Percentiles rank a stretch among this genome's conserved stretches.
Conservation (phyloP, 2,888 invertebrate genomes). For the Acanthosepion esculentum region DNA sequence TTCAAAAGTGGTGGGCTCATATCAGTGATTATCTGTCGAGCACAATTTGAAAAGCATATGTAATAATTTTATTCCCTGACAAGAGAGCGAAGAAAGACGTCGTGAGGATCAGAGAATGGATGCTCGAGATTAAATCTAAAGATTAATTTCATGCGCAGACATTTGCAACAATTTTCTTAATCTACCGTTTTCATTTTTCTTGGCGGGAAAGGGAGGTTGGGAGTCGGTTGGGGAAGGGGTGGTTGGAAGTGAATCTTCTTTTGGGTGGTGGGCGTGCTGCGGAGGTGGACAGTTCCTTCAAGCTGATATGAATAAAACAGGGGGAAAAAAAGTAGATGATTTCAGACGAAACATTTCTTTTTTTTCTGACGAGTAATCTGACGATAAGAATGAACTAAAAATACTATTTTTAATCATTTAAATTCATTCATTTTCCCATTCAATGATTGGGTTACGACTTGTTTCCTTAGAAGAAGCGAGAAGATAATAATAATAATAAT, state of each 20-base stretch:
- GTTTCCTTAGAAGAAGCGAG: background rate
- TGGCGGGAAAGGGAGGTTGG: background rate
- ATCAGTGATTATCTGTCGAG: background rate
- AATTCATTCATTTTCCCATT: background rate
- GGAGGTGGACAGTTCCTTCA: background rate
- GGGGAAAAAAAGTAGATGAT: background rate
- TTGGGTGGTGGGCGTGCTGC: background rate
- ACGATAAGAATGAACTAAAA: background rate
- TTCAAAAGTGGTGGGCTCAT: background rate
- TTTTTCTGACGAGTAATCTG: background rate
- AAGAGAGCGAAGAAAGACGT: background rate
- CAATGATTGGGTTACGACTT: background rate
- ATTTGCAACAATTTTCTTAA: background rate
- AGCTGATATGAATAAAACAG: background rate
- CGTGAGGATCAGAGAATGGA: background rate
- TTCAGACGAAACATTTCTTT: background rate
- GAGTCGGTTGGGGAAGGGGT: background rate
- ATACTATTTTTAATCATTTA: background rate
- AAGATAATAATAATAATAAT: background rate
- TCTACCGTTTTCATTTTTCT: no score
- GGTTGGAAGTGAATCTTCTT: background rate
- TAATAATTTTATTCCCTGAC: background rate
- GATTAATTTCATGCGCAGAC: background rate
- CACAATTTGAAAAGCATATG: constrained; percentile 1
- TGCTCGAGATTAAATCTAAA: background rate